phyloP scores from a whole-genome alignment of 1,140 invertebrate species.

The Pachyrhynchus sulphureomaculatus region DNA sequence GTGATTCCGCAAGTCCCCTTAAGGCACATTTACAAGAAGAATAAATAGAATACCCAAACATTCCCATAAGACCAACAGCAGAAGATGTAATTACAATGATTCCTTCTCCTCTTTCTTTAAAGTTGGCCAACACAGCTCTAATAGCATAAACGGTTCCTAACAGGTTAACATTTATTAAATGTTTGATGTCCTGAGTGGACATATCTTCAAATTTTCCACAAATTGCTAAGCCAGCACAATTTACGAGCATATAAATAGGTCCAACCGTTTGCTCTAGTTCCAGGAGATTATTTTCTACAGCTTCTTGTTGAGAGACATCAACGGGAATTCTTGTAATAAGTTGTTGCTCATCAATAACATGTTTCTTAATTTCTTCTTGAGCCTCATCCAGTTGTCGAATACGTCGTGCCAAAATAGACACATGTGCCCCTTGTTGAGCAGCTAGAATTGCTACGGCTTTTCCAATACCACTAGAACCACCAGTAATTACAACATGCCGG shows the following conservation, averaged over 20 bases:
- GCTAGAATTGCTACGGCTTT: conserved; percentile 78
- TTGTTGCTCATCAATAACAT: conserved; percentile 58
- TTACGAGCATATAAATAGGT: conserved; percentile 85
- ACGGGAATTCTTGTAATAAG: conserved; percentile 65
- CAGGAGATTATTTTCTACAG: conserved; percentile 59
- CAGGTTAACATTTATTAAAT: conserved; percentile 71
- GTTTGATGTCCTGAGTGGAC: conserved; percentile 67
- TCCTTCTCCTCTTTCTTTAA: conserved; percentile 72
- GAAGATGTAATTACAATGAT: conserved; percentile 86
- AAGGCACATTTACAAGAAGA: conserved; percentile 93
- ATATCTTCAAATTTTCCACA: conserved; percentile 84
- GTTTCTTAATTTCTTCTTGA: conserved; percentile 58
- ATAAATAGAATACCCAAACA: conserved; percentile 86
- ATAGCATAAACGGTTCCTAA: conserved; percentile 71
- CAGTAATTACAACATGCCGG: conserved; percentile 76
- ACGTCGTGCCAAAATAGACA: conserved; percentile 88
- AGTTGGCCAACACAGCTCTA: conserved; percentile 66
- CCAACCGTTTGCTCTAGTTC: conserved; percentile 54
- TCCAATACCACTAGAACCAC: conserved; percentile 95
- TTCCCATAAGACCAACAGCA: conserved; percentile 85
- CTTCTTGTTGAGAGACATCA: conserved; percentile 69
- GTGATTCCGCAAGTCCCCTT: conserved; percentile 87
- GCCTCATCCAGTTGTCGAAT: conserved; percentile 64
- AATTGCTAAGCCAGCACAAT: conserved; percentile 85
- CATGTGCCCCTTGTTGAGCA: conserved; percentile 76